Evolutionary conservation across 2,113 vertebrate species (phyloP).

Genomic region (Cyrtonyx montezumae): DNA sequence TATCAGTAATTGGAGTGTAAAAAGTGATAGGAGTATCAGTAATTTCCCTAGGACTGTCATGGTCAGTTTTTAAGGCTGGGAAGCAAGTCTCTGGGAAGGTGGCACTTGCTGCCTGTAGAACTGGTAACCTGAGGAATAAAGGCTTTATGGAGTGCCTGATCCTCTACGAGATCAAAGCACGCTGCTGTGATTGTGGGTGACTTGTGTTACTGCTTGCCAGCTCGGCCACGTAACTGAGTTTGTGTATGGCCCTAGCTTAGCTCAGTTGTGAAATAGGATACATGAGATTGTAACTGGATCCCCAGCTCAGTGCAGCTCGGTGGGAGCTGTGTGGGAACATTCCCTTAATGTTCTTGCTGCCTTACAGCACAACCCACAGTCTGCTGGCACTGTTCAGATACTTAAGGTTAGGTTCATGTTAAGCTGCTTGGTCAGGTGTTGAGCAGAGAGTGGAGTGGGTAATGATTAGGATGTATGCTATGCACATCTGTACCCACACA

Average conservation of each 20-base stretch:
- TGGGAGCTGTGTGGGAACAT: neutral
- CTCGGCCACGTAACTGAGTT: neutral
- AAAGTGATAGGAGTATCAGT: no score
- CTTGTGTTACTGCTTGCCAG: neutral
- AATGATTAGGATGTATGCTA: neutral
- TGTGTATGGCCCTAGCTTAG: fast-evolving
- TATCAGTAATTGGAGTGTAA: no score
- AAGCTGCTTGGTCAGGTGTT: neutral
- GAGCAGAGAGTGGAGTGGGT: neutral
- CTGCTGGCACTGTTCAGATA: neutral
- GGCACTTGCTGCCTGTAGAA: neutral
- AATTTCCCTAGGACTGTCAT: neutral
- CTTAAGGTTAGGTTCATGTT: neutral
- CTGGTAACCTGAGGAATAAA: neutral
- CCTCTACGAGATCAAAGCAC: neutral
- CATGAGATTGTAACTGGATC: neutral
- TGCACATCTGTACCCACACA: neutral
- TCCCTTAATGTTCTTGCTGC: neutral
- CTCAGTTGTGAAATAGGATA: conserved; percentile 7
- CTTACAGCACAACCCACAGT: neutral
- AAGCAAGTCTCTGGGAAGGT: neutral
- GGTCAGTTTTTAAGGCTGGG: neutral
- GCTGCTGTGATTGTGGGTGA: neutral
- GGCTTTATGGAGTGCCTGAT: neutral
- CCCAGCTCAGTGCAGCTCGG: neutral